A percentile compares a stretch with the other conserved stretches of the same genome.
phyloP scores from a whole-genome alignment of 2,888 invertebrate genomes.

The Nebria brevicollis region DNA sequence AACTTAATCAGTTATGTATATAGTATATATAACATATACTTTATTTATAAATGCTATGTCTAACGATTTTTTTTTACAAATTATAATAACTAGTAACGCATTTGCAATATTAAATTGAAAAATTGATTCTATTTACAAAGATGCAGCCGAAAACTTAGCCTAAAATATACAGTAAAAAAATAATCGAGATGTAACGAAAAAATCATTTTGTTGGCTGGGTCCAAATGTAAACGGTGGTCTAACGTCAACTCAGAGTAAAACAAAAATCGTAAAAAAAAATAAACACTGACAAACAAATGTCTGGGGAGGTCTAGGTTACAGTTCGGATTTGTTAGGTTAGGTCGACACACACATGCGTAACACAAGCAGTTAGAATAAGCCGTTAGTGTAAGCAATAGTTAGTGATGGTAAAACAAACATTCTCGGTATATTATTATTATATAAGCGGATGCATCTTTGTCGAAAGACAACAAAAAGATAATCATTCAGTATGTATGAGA shows the following conservation, averaged over 20 bases:
- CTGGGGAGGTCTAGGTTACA: neutral
- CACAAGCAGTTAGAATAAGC: constrained; percentile 54
- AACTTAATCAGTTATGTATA: constrained; percentile 33
- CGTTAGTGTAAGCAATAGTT: constrained; percentile 27
- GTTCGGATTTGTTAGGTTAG: constrained; percentile 10
- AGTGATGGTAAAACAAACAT: constrained; percentile 24
- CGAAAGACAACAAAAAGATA: constrained; percentile 51
- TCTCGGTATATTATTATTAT: neutral
- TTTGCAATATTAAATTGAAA: constrained; percentile 8
- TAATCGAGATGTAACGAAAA: constrained; percentile 43
- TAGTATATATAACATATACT: constrained; percentile 27
- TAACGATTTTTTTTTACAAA: constrained; percentile 39
- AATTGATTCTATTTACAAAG: constrained; percentile 60
- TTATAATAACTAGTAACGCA: constrained; percentile 17
- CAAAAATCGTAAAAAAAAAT: constrained; percentile 37
- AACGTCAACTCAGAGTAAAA: constrained; percentile 48
- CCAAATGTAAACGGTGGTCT: constrained; percentile 52
- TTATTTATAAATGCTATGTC: constrained; percentile 24
- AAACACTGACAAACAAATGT: neutral
- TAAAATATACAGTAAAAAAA: constrained; percentile 38
- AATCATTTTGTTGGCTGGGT: constrained; percentile 40
- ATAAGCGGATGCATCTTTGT: constrained; percentile 57
- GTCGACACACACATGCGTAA: constrained; percentile 55
- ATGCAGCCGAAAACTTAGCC: constrained; percentile 56
- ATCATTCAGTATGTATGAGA: constrained; percentile 52